Conservation (phyloP, 2,888 invertebrate species). For the Volucella zonaria region DNA sequence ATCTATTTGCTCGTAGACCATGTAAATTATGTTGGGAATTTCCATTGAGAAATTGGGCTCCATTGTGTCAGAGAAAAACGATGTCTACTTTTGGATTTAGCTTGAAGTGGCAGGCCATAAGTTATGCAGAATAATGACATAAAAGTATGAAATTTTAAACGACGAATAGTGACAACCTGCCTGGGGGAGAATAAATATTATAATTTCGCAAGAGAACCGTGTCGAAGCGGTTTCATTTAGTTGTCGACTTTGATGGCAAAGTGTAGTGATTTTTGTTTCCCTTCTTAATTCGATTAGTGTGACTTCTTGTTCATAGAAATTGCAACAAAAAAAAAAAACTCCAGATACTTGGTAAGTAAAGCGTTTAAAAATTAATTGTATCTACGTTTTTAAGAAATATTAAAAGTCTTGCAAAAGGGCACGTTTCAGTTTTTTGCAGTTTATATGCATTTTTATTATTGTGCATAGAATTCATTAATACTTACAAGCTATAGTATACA, state of each 20-base stretch:
- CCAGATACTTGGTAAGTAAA: too few species aligned
- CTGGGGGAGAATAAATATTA: slow-evolving; percentile 3
- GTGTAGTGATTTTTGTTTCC: slow-evolving; percentile 25
- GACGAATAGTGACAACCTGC: slow-evolving; percentile 24
- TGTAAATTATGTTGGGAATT: slow-evolving; percentile 44
- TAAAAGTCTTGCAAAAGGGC: too few species aligned
- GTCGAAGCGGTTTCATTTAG: slow-evolving; percentile 45
- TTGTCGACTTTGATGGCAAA: slow-evolving; percentile 40
- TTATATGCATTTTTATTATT: too few species aligned
- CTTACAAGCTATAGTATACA: too few species aligned
- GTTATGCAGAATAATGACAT: slow-evolving; percentile 54
- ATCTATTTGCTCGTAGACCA: background rate
- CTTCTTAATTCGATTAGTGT: background rate
- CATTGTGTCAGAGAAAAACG: slow-evolving; percentile 47
- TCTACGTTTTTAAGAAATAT: too few species aligned
- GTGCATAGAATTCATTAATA: too few species aligned
- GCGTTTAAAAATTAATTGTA: too few species aligned
- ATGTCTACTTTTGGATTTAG: slow-evolving; percentile 1
- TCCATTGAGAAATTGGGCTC: slow-evolving; percentile 51
- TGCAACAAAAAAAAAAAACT: too few species aligned
- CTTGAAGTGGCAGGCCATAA: slow-evolving; percentile 32
- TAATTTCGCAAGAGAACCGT: slow-evolving; percentile 39
- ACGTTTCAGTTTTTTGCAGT: too few species aligned
- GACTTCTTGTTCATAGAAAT: background rate
- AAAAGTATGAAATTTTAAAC: slow-evolving; percentile 59